Percentiles rank a stretch among this genome's conserved stretches.
These are phyloP conservation scores for Engraulis encrasicolus DNA, from an alignment of 2,113 vertebrate species.

Conservation along the genomic window DNA sequence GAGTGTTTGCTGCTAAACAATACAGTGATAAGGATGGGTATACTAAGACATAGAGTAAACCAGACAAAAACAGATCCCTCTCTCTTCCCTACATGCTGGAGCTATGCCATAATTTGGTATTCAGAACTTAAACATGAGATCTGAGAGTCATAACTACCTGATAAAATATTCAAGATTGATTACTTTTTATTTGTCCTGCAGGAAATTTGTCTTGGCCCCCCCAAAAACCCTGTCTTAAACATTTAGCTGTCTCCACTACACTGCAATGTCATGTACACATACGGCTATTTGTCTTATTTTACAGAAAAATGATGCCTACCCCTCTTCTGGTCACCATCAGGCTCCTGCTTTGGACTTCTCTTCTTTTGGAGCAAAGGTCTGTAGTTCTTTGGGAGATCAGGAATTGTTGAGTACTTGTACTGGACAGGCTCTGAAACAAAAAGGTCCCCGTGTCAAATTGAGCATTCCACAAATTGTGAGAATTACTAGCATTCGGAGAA, in stretches of 20 bases:
- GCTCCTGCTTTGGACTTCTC: conserved; percentile 53
- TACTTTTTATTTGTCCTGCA: too few species aligned
- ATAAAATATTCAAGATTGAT: neutral
- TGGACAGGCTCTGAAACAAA: conserved; percentile 75
- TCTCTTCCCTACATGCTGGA: too few species aligned
- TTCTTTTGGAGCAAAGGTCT: conserved; percentile 71
- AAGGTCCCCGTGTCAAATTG: conserved; percentile 34
- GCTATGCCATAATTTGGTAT: too few species aligned
- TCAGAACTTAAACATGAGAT: too few species aligned
- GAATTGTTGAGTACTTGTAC: conserved; percentile 80
- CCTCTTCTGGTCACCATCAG: conserved; percentile 78
- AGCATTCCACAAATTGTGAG: neutral
- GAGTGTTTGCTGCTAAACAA: too few species aligned
- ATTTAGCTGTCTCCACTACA: neutral
- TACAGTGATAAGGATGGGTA: too few species aligned
- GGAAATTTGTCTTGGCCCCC: too few species aligned
- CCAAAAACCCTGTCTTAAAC: neutral
- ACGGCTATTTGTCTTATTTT: neutral
- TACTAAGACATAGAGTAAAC: too few species aligned
- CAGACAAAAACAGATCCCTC: too few species aligned
- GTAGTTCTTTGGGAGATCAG: conserved; percentile 78
- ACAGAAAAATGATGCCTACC: conserved; percentile 69
- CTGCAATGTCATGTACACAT: neutral
- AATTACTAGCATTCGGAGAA: neutral
- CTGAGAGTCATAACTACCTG: neutral